These are phyloP conservation scores for Pandemis heparana DNA, from an alignment of 2,888 invertebrate species.

Conservation along the genomic window DNA sequence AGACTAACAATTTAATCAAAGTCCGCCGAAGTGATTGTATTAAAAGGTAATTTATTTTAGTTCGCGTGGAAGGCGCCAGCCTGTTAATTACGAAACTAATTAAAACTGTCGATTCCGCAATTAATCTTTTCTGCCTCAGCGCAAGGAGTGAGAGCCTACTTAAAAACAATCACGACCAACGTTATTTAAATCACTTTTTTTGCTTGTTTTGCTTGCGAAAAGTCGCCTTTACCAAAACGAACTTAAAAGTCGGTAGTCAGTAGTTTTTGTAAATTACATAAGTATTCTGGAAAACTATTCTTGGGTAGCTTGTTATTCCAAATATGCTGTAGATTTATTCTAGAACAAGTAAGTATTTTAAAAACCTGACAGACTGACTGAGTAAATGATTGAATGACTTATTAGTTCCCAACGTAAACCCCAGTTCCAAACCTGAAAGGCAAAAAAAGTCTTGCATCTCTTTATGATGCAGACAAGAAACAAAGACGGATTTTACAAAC, in stretches of 20 bases:
- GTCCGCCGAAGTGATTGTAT: conserved; percentile 71
- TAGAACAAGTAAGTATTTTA: not conserved
- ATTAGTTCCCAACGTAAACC: too few species aligned
- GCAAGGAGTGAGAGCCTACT: conserved; percentile 49
- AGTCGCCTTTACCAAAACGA: not conserved
- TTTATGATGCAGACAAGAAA: too few species aligned
- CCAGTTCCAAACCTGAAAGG: too few species aligned
- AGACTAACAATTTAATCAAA: conserved; percentile 64
- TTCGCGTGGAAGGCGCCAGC: conserved; percentile 70
- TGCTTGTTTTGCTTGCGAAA: not conserved
- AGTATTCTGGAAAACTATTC: not conserved
- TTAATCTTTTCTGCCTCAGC: conserved; percentile 71
- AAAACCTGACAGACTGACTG: too few species aligned
- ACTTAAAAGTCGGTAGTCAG: not conserved
- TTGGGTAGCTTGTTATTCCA: too few species aligned
- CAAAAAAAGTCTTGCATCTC: too few species aligned
- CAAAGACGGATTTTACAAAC: too few species aligned
- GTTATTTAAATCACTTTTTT: conserved; percentile 34
- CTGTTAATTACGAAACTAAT: conserved; percentile 83
- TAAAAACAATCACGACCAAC: conserved; percentile 47
- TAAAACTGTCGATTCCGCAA: conserved; percentile 82
- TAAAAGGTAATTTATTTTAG: conserved; percentile 83
- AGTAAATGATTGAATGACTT: too few species aligned
- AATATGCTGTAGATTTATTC: too few species aligned
- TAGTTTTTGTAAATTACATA: not conserved